phyloP scores from a whole-genome alignment of 2,113 vertebrate species.

The Gnathonemus longibarbis region DNA sequence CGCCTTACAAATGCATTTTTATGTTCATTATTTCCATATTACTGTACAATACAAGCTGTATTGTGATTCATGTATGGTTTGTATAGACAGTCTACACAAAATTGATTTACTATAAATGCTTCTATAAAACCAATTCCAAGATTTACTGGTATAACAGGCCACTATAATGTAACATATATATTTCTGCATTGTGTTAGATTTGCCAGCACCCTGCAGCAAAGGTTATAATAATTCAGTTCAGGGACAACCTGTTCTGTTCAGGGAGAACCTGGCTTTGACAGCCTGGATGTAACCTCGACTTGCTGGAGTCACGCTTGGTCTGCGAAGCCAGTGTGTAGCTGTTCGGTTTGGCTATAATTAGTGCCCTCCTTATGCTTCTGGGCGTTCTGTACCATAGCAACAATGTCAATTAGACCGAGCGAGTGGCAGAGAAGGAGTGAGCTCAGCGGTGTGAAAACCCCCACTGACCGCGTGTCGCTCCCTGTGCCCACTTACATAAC shows the following conservation, averaged over 20 bases:
- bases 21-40: neutral
- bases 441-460: constrained; percentile 16
- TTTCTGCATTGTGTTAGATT: neutral
- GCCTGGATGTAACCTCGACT: neutral
- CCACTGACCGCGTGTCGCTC: constrained; percentile 11
- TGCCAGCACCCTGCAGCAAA: neutral
- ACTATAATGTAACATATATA: neutral
- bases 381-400: constrained; percentile 34
- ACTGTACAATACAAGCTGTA: neutral
- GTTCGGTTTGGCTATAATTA: constrained; percentile 34
- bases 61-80: neutral
- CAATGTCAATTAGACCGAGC: constrained; percentile 30
- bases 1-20: neutral
- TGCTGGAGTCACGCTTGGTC: neutral
- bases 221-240: neutral
- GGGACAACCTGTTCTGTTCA: neutral
- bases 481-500: constrained; percentile 8
- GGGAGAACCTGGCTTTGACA: neutral
- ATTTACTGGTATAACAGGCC: neutral
- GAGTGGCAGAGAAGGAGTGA: constrained; percentile 21
- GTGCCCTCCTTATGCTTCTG: constrained; percentile 25
- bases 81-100: neutral
- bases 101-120: neutral
- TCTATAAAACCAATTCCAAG: neutral
- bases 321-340: neutral